Evolutionary conservation across 2,888 invertebrate species (phyloP).

Genomic region (Tachystola acroxantha): DNA sequence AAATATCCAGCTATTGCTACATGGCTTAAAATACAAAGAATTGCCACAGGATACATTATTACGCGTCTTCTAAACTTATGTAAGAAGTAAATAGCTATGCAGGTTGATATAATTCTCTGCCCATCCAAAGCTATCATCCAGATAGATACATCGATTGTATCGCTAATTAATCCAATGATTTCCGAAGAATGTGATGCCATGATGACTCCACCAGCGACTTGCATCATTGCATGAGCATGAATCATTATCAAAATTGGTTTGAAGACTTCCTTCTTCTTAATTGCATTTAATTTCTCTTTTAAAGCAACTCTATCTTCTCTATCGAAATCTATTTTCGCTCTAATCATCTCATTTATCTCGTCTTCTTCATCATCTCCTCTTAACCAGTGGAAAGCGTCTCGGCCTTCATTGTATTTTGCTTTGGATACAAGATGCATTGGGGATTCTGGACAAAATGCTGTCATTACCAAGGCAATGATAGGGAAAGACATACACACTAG

Average conservation of each 20-base stretch:
- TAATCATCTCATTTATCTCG: constrained; percentile 51
- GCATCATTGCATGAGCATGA: constrained; percentile 79
- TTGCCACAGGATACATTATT: constrained; percentile 76
- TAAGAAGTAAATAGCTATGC: constrained; percentile 77
- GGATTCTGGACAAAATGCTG: constrained; percentile 74
- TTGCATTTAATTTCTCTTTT: constrained; percentile 19
- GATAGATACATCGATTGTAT: constrained; percentile 76
- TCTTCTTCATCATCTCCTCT: constrained; percentile 68
- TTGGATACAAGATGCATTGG: constrained; percentile 81
- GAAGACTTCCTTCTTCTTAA: constrained; percentile 66
- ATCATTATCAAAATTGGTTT: constrained; percentile 78
- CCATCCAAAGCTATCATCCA: constrained; percentile 81
- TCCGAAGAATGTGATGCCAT: constrained; percentile 82
- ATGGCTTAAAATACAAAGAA: constrained; percentile 76
- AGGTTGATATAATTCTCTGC: constrained; percentile 77
- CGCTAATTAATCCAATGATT: constrained; percentile 75
- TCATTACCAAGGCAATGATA: constrained; percentile 56
- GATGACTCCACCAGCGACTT: constrained; percentile 82
- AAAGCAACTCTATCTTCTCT: constrained; percentile 12
- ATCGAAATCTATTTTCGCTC: constrained; percentile 29
- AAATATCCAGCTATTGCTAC: constrained; percentile 64
- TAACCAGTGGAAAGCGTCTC: constrained; percentile 73
- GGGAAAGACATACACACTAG: constrained; percentile 61
- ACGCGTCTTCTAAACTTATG: constrained; percentile 77
- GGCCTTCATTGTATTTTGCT: constrained; percentile 71